Evolutionary conservation across 2,888 invertebrate species (phyloP).

Genomic region (Lymantria dispar): DNA sequence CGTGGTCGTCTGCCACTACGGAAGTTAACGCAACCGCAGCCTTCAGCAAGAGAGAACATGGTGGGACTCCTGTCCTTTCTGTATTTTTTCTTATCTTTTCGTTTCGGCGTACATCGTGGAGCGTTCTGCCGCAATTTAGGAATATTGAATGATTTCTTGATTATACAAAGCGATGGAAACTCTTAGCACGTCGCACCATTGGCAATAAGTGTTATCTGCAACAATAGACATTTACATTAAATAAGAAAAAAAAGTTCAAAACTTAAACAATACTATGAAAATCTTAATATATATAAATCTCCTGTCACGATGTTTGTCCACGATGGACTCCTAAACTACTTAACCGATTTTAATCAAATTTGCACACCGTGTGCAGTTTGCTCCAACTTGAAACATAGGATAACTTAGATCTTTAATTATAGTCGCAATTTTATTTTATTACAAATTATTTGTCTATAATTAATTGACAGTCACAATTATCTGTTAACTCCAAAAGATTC

Average conservation of each 20-base stretch:
- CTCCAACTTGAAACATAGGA: too few relatives aligned
- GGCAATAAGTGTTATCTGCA: slow-evolving; percentile 23
- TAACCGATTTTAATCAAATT: too few relatives aligned
- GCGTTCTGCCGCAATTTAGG: slow-evolving; percentile 66
- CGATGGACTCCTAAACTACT: too few relatives aligned
- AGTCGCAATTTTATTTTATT: too few relatives aligned
- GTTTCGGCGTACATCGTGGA: slow-evolving; percentile 74
- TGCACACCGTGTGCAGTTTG: too few relatives aligned
- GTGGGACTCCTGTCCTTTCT: slow-evolving; percentile 72
- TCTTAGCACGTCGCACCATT: slow-evolving; percentile 28
- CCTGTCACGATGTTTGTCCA: too few relatives aligned
- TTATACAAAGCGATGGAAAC: slow-evolving; percentile 3
- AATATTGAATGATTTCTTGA: slow-evolving; percentile 49
- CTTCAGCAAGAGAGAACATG: slow-evolving; percentile 76
- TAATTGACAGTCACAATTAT: too few relatives aligned
- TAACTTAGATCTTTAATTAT: too few relatives aligned
- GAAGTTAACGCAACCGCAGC: slow-evolving; percentile 76
- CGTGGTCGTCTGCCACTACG: slow-evolving; percentile 63
- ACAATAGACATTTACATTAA: slow-evolving; percentile 13
- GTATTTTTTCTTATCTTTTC: slow-evolving; percentile 74
- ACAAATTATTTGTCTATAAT: too few relatives aligned
- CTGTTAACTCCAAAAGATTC: too few relatives aligned
- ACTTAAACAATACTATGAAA: too few relatives aligned
- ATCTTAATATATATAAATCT: too few relatives aligned
- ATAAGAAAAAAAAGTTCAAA: not conserved